Evolutionary conservation across 2,888 invertebrate genomes (phyloP).

Genomic region (Odontocolon sp.): DNA sequence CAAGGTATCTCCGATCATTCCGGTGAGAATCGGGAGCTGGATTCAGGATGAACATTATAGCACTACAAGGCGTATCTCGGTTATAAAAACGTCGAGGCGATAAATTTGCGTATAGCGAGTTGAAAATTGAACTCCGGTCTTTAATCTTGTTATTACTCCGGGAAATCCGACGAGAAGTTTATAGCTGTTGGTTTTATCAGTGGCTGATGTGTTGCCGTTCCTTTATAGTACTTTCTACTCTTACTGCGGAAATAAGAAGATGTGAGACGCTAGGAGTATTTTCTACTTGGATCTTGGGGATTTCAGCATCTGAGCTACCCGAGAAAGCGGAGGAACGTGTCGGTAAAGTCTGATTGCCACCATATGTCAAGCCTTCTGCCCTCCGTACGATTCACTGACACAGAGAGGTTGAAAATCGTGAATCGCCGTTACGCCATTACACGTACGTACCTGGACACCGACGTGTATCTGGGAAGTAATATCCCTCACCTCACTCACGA

Average conservation of each 20-base stretch:
- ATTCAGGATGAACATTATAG: constrained; percentile 12
- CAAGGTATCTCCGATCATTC: constrained; percentile 21
- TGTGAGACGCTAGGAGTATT: background rate
- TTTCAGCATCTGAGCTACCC: constrained; percentile 26
- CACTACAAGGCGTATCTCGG: background rate
- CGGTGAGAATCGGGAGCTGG: constrained; percentile 20
- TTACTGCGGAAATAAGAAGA: background rate
- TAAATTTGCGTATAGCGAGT: constrained; percentile 26
- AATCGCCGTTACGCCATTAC: constrained; percentile 31
- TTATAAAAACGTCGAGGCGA: constrained; percentile 8
- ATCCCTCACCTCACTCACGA: constrained; percentile 55
- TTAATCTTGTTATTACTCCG: constrained; percentile 31
- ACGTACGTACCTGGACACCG: constrained; percentile 22
- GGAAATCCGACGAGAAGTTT: constrained; percentile 19
- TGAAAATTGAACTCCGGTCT: constrained; percentile 19
- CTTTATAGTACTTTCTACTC: background rate
- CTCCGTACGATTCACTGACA: constrained; percentile 7
- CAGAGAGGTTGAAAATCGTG: constrained; percentile 28
- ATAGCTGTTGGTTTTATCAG: constrained; percentile 29
- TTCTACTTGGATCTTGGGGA: constrained; percentile 31
- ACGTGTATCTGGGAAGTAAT: constrained; percentile 43
- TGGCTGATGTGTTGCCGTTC: background rate
- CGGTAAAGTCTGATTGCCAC: constrained; percentile 51
- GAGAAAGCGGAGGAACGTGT: constrained; percentile 42
- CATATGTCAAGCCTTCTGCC: constrained; percentile 44